Conservation (phyloP, 2,888 invertebrate genomes). For the Acanthosepion pharaonis region DNA sequence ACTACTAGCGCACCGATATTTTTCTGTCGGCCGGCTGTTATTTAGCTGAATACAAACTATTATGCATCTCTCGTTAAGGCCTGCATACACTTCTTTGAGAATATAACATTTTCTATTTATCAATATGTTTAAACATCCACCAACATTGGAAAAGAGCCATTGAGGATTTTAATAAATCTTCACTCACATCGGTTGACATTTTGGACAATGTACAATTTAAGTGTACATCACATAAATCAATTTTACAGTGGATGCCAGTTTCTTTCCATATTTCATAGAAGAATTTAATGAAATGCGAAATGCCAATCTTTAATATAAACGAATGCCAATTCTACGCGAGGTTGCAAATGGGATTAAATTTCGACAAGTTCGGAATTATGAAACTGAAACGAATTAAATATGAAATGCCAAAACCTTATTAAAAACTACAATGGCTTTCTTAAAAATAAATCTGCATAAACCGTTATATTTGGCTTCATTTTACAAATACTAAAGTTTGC, state of each 20-base stretch:
- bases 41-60: too few species aligned
- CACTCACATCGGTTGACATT: background rate
- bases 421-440: background rate
- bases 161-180: background rate
- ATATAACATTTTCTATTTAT: too few species aligned
- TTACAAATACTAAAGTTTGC: too few species aligned
- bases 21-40: too few species aligned
- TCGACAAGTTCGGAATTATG: background rate
- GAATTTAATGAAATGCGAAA: background rate
- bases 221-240: background rate
- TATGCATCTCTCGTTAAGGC: too few species aligned
- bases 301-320: background rate
- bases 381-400: background rate
- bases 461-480: too few species aligned
- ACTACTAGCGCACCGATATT: too few species aligned
- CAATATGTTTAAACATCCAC: background rate
- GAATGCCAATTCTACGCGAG: background rate
- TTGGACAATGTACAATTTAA: conserved; percentile 33
- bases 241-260: background rate
- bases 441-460: too few species aligned
- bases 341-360: background rate
- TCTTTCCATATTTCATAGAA: background rate
- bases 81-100: too few species aligned
- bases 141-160: background rate
- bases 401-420: background rate